Conservation (phyloP, 1,140 invertebrate species). For the Schlechtendalia chinensis region DNA sequence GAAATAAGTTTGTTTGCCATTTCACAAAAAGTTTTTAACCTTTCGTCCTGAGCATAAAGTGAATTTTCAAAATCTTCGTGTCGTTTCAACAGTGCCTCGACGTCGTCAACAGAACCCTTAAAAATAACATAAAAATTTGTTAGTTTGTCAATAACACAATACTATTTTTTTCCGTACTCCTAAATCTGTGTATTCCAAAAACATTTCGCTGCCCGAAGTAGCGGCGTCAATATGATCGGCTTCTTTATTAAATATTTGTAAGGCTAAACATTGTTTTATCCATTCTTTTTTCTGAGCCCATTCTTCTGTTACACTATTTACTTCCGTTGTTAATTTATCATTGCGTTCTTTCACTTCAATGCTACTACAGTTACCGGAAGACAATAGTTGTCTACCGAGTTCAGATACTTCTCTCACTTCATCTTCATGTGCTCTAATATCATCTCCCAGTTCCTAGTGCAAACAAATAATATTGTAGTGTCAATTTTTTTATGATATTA, state of each 20-base stretch:
- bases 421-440: constrained; percentile 86
- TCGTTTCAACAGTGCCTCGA: constrained; percentile 88
- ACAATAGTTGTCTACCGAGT: constrained; percentile 71
- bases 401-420: constrained; percentile 78
- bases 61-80: constrained; percentile 95
- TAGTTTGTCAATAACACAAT: no score
- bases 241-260: constrained; percentile 91
- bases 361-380: constrained; percentile 66
- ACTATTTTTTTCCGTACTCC: constrained; percentile 66
- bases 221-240: constrained; percentile 96
- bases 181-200: constrained; percentile 83
- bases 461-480: background rate
- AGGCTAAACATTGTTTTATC: constrained; percentile 79
- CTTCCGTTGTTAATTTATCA: constrained; percentile 72
- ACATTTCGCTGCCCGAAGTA: constrained; percentile 89
- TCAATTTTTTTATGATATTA: background rate
- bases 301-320: constrained; percentile 70
- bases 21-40: constrained; percentile 80
- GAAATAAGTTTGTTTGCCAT: constrained; percentile 81
- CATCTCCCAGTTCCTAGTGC: constrained; percentile 74
- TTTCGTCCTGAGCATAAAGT: constrained; percentile 88
- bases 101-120: constrained; percentile 87
- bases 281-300: constrained; percentile 82
- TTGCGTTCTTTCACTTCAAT: constrained; percentile 71
- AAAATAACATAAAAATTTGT: constrained; percentile 50